A percentile compares a stretch with the other conserved stretches of the same genome.
These are phyloP conservation scores for Miltochrista miniata DNA, from an alignment of 2,888 invertebrate species.

Conservation along the genomic window DNA sequence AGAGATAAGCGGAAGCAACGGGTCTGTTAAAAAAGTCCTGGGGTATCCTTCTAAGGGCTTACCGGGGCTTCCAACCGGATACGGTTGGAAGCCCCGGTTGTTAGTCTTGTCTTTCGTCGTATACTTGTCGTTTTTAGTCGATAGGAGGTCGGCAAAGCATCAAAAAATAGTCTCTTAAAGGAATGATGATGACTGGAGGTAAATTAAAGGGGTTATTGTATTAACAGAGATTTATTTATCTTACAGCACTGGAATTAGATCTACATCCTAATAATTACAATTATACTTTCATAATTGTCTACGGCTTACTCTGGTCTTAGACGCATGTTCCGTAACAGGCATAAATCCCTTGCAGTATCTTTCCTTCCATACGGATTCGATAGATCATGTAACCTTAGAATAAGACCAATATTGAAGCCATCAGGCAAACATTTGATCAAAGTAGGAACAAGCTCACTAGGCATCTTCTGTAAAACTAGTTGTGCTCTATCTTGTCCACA, in stretches of 20 bases:
- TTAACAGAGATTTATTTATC: neutral
- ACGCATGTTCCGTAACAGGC: slow-evolving; percentile 92
- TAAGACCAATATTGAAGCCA: slow-evolving; percentile 88
- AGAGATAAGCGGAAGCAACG: too few relatives aligned
- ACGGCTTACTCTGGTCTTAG: slow-evolving; percentile 79
- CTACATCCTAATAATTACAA: slow-evolving; percentile 1
- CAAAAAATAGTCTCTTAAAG: too few relatives aligned
- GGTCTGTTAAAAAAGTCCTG: too few relatives aligned
- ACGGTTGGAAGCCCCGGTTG: too few relatives aligned
- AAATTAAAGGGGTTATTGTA: neutral
- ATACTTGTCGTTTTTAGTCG: too few relatives aligned
- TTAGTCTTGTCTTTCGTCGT: too few relatives aligned
- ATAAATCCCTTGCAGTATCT: slow-evolving; percentile 93
- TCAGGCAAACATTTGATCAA: slow-evolving; percentile 92
- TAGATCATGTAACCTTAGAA: slow-evolving; percentile 91
- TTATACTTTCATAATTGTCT: neutral
- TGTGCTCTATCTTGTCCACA: slow-evolving; percentile 89
- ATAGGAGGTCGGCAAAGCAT: too few relatives aligned
- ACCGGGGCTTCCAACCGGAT: too few relatives aligned
- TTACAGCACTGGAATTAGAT: neutral
- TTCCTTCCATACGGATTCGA: slow-evolving; percentile 89
- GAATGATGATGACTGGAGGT: neutral
- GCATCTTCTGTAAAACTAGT: slow-evolving; percentile 89
- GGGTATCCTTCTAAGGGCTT: too few relatives aligned
- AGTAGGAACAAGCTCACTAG: slow-evolving; percentile 89